Evolutionary conservation across 1,140 invertebrate species (phyloP), one percentile per base, ranked within the genome.

Genomic region (Drosophila parvula): DNA sequence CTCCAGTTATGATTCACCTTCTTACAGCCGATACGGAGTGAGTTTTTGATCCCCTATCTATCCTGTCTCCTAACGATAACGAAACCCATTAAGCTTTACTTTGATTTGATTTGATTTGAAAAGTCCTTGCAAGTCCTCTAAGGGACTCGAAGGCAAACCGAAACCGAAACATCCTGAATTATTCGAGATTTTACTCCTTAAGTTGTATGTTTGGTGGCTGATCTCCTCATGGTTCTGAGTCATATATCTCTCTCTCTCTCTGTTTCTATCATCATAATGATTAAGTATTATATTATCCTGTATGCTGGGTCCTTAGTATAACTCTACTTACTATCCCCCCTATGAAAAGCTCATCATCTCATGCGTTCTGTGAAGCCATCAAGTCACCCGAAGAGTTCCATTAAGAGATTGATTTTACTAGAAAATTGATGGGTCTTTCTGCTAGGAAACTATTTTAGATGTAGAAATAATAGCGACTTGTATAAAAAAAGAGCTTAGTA

Each of bases 21-120:
- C 90, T 51, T 85, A 63, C 67, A 77, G 86, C 89, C 81, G 90
- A 91, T 91, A 80, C 80, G 90, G 90, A 91, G 90, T 91, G 74
- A 91, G 90, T 91, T 75, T 32, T 55, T 38, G 8, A 53, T 53
- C 8, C 12, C 38, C 11, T 53, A 0, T 38, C 10, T 14, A 50
- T 30, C 3, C 18, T n/a, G 18, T 22, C 18, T n/a, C 32, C 50
- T 53, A 53, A 53, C 12, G 18, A 50, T 32, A 50, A 27, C 47
- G 47, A 50, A 53, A 34, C 40, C 51, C 51, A 53, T 53, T 57
- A 40, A 65, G 32, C 43, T 57, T 32, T 34, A 30, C 14, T 44
- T 65, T 32, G 30, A 40, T 43, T 51, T 48, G 27, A 48, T 48
- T 48, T 36, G 18, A 51, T 18, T 44, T 44, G 16, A 18, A 53